phyloP scores from a whole-genome alignment of 2,113 vertebrate genomes.

The Isurus oxyrinchus region DNA sequence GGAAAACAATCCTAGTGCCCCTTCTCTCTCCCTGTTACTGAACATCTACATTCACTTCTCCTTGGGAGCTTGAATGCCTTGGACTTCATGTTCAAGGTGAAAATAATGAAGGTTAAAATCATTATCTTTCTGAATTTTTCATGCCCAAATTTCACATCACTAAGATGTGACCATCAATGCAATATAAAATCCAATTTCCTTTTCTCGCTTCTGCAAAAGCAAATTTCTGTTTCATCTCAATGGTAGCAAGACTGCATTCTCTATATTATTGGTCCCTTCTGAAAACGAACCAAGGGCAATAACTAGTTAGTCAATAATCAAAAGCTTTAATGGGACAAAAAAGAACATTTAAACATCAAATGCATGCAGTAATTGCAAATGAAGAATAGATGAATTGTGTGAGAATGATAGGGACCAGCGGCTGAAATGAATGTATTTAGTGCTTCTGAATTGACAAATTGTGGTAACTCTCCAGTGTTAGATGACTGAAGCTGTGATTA shows the following conservation, averaged over 20 bases:
- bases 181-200: slow-evolving; percentile 4
- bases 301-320: slow-evolving; percentile 25
- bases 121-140: not conserved
- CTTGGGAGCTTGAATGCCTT: not conserved
- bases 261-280: not conserved
- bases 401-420: not conserved
- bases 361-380: slow-evolving; percentile 18
- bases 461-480: not conserved
- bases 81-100: not conserved
- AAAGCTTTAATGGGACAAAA: not conserved
- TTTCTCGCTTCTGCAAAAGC: not conserved
- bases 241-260: not conserved
- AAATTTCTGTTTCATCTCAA: not conserved
- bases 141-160: not conserved
- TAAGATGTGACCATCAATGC: not conserved
- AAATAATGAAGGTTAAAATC: not conserved
- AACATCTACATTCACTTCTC: not conserved
- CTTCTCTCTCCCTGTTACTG: not conserved
- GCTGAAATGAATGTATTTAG: slow-evolving; percentile 1
- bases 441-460: slow-evolving; percentile 20
- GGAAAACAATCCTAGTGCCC: not conserved
- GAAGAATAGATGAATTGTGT: slow-evolving; percentile 6
- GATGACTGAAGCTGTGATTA: slow-evolving; percentile 17
- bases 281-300: not conserved
- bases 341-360: slow-evolving; percentile 13